Base-by-base conservation (phyloP, 2,113 vertebrate genomes). In the Gobius niger region DNA sequence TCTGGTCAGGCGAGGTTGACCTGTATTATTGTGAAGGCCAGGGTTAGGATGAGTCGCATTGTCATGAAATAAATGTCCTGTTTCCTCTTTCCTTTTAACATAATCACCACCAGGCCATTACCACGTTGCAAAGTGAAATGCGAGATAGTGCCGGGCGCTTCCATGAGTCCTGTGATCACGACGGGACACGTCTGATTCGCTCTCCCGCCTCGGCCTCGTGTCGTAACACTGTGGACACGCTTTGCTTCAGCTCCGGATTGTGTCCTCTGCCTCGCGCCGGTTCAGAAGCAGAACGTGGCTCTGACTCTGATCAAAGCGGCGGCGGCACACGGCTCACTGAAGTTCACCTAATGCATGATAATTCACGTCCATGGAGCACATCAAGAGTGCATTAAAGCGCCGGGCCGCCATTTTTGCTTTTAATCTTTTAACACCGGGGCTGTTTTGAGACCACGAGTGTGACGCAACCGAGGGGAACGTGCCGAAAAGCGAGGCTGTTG, bases 281-380 rank as follows among this genome's bases (percentile, higher is more conserved):
- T 56, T 34, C 13, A 13, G 7, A 10, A 47, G 13, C 16, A 15
- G 13, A 69, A 69, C 44, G 41, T 56, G 16, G 54, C 59, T 65
- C 16, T 1, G 14, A 12, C 13, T 49, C 0, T 34, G 68, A 77
- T 82, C 73, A 71, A 76, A 70, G 73, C 34, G 59, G 59, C n/a
- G 47, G 2, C 0, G 40, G 44, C 65, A 51, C 46, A 7, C 15
- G 18, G 4, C 24, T 34, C 69, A 19, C 72, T 69, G 59, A 16
- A 67, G 57, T 72, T 44, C 49, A 19, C 54, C 62, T 70, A 59
- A 73, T 67, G 50, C 73, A 62, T 59, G 61, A 24, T 59, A 62
- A 72, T 62, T 7, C 52, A 50, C 6, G 40, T 67, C 61, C 69
- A 14, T 5, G 50, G 46, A 16, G 41, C 44, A 34, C 19, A 63